phyloP scores from a whole-genome alignment of 1,140 invertebrate genomes.

The Papilio machaon region DNA sequence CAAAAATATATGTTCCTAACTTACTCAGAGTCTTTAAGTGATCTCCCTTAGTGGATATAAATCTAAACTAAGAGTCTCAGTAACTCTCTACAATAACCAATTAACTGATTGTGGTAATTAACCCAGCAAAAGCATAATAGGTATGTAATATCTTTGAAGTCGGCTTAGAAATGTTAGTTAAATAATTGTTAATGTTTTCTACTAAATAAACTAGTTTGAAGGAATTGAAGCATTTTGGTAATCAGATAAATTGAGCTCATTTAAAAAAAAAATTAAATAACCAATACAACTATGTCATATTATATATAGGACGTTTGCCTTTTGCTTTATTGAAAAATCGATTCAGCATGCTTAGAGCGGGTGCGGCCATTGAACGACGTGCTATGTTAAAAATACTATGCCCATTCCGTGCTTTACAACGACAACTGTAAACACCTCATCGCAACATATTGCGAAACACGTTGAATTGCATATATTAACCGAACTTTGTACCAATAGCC shows the following conservation, averaged over 20 bases:
- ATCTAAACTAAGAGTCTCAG: too few species aligned
- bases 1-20: neutral
- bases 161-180: neutral
- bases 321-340: too few species aligned
- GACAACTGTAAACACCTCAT: neutral
- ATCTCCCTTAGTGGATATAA: too few species aligned
- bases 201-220: neutral
- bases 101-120: too few species aligned
- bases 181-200: neutral
- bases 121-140: too few species aligned
- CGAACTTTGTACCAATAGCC: neutral
- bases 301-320: too few species aligned
- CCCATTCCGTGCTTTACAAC: neutral
- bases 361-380: constrained; percentile 1
- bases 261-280: neutral
- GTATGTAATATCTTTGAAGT: too few species aligned
- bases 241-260: neutral
- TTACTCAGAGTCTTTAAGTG: too few species aligned
- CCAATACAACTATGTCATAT: too few species aligned
- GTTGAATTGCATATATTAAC: neutral
- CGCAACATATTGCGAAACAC: neutral
- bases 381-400: neutral
- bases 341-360: neutral
- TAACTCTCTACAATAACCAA: too few species aligned
- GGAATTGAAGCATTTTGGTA: neutral